Evolutionary conservation across 1,140 invertebrate species (phyloP), one percentile per base, ranked within the genome.

Genomic region (Drosophila suzukii): DNA sequence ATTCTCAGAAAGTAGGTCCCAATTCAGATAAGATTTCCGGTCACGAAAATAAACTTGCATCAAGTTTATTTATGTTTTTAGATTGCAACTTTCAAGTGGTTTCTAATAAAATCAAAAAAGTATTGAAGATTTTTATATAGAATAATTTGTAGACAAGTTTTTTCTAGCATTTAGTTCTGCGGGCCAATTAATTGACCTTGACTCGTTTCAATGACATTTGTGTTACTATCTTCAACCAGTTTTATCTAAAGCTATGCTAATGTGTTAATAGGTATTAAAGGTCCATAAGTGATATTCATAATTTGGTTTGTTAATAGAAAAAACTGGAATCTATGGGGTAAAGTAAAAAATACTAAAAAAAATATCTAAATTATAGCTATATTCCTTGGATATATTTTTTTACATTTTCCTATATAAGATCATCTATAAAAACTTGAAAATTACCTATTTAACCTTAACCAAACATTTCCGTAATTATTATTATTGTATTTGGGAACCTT

Each of bases 161-260:
- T 11, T 11, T 11, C 12, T 3, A 27, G 12, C 10, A 1, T n/a
- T 49, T 49, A 1, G 12, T 47, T 47, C 11, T 27, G 0, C 12
- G 58, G 34, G 38, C n/a, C 24, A 13, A 13, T 17, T 7, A 20
- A 24, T 55, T 43, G 38, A 62, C 60, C 60, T 62, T 62, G 55
- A 59, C 36, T 62, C 1, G 54, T 20, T 59, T 32, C 60, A 62
- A 59, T 62, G 60, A 27, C 60, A 62, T 39, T 39, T 24, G n/a
- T 30, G n/a, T n/a, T 30, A 20, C 34, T 41, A 30, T n/a, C 24
- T n/a, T 27, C 3, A 62, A 62, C 54, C 36, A 24, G 60, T 62
- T 62, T 62, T 13, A 7, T 32, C 36, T 10, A 58, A 57, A 39
- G 8, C 30, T 61, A 61, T 61, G 51, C 51, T 61, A 62, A 62